Percentiles rank a stretch among this genome's conserved stretches.
phyloP scores from a whole-genome alignment of 2,797 vertebrate species.

The Setipinna tenuifilis region DNA sequence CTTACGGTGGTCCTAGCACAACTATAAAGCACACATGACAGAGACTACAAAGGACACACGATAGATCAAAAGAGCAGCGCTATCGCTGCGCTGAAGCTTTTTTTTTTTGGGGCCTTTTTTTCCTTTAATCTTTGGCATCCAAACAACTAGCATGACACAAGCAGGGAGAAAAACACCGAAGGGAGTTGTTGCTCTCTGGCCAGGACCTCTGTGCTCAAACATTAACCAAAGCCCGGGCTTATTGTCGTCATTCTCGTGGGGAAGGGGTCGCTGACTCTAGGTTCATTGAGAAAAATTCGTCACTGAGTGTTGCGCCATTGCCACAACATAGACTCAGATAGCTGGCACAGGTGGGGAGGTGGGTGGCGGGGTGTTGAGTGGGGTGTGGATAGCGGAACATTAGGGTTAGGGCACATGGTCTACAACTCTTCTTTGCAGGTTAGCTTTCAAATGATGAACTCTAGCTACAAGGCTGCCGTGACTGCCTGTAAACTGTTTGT shows the following conservation, averaged over 20 bases:
- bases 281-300: constrained; percentile 45
- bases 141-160: neutral
- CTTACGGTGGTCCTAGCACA: neutral
- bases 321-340: neutral
- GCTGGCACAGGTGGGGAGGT: neutral
- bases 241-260: constrained; percentile 52
- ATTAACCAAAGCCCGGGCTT: constrained; percentile 57
- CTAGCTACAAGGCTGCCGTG: neutral
- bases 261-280: constrained; percentile 62
- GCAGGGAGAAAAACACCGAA: neutral
- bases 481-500: neutral
- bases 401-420: too few species aligned
- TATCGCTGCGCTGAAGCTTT: neutral
- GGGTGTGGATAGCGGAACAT: too few species aligned
- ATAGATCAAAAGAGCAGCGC: neutral
- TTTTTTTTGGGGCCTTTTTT: neutral
- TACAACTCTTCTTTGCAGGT: neutral
- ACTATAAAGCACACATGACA: neutral
- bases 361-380: neutral
- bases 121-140: neutral
- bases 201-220: constrained; percentile 58
- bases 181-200: constrained; percentile 38
- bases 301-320: constrained; percentile 42
- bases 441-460: neutral
- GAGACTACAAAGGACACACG: neutral